phyloP scores from a whole-genome alignment of 1,140 invertebrate genomes.

The Zaprionus vittiger region DNA sequence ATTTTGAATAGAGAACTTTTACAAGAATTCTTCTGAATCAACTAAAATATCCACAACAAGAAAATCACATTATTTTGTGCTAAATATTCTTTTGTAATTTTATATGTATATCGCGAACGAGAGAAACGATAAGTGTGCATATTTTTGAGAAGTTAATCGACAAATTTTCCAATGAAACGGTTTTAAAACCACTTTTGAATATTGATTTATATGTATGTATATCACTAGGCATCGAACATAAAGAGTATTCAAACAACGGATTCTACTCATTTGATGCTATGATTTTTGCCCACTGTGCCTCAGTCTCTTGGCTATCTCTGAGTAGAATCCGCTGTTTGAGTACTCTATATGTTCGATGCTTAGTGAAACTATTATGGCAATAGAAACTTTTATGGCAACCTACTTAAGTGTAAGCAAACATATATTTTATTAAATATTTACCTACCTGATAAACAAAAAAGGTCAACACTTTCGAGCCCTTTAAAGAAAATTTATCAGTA shows the following conservation, averaged over 20 bases:
- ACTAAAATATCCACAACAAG: constrained; percentile 45
- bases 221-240: background rate
- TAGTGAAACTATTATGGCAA: background rate
- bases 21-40: constrained; percentile 53
- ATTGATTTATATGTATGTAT: constrained; percentile 25
- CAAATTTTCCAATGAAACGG: constrained; percentile 67
- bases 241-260: too few relatives aligned
- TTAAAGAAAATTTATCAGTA: constrained; percentile 10
- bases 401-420: constrained; percentile 47
- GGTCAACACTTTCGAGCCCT: constrained; percentile 8
- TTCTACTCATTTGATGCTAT: too few relatives aligned
- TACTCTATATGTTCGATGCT: too few relatives aligned
- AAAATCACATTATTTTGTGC: constrained; percentile 56
- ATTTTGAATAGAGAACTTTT: constrained; percentile 80
- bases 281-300: too few relatives aligned
- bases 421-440: constrained; percentile 68
- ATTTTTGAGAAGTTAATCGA: constrained; percentile 70
- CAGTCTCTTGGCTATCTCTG: too few relatives aligned
- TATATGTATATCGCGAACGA: constrained; percentile 54
- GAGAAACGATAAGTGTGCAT: constrained; percentile 45
- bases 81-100: constrained; percentile 75
- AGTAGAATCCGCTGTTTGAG: too few relatives aligned
- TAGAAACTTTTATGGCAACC: background rate
- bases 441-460: constrained; percentile 46
- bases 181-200: constrained; percentile 44